Conservation (phyloP, 2,888 invertebrate genomes). For the Zhuqinia jingwanae region DNA sequence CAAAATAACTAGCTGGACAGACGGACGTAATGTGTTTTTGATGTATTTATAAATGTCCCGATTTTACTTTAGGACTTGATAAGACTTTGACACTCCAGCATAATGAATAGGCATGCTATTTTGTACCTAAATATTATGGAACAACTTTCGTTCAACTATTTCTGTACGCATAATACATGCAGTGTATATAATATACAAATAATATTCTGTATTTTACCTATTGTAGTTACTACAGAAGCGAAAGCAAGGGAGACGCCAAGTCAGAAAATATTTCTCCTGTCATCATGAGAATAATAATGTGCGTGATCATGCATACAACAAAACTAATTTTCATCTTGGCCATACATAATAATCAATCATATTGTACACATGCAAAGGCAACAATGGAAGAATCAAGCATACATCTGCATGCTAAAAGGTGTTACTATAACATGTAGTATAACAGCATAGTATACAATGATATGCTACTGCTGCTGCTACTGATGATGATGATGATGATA, state of each 20-base stretch:
- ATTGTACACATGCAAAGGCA: slow-evolving; percentile 22
- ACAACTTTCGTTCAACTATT: background rate
- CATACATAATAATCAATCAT: slow-evolving; percentile 66
- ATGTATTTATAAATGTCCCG: too few species aligned
- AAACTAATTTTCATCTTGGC: slow-evolving; percentile 67
- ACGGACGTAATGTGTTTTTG: too few species aligned
- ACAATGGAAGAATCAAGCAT: slow-evolving; percentile 23
- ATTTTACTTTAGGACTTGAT: too few species aligned
- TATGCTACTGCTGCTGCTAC: background rate
- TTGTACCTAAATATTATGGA: background rate
- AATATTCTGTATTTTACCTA: too few species aligned
- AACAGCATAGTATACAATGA: background rate
- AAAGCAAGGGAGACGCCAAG: slow-evolving; percentile 45
- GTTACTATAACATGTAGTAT: background rate
- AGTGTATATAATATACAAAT: too few species aligned
- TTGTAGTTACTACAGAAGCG: background rate
- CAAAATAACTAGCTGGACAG: too few species aligned
- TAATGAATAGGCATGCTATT: background rate
- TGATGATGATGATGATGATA: slow-evolving; percentile 12
- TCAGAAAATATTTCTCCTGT: slow-evolving; percentile 60
- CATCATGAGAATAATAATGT: slow-evolving; percentile 67
- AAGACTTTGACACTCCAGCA: background rate
- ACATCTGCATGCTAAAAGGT: background rate
- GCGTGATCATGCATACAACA: slow-evolving; percentile 71
- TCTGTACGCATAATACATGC: background rate